A percentile compares a stretch with the other conserved stretches of the same genome.
Evolutionary conservation across 2,797 vertebrate genomes (phyloP).

Genomic region (Notolepis coatsorum): DNA sequence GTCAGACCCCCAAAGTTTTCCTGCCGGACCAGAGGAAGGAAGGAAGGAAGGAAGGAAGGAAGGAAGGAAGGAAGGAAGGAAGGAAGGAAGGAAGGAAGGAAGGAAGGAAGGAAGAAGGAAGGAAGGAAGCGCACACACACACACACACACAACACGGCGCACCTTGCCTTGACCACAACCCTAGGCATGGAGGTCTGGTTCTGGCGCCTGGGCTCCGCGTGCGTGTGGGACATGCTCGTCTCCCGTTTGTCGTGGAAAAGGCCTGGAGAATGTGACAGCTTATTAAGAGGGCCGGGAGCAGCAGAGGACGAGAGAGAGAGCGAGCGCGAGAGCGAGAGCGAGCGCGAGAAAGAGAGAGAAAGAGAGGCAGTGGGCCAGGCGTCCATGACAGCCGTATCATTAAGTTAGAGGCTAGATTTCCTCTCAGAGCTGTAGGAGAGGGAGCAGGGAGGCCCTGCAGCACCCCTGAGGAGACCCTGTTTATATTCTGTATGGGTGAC

Average conservation of each 20-base stretch:
- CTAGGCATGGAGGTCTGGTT: conserved; percentile 12
- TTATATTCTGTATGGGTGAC: conserved; percentile 7
- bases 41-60: no score
- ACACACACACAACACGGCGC: background rate
- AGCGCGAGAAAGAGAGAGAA: background rate
- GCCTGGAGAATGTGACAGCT: conserved; percentile 51
- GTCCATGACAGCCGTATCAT: conserved; percentile 48
- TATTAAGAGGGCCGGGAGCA: conserved; percentile 42
- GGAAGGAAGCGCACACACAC: no score
- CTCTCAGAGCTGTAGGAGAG: conserved; percentile 9
- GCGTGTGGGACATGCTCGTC: background rate
- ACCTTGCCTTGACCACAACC: conserved; percentile 20
- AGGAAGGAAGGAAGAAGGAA: no score
- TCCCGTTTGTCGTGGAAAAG: conserved; percentile 27
- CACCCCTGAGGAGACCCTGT: background rate
- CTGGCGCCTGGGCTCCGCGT: conserved; percentile 11
- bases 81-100: no score
- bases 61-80: no score
- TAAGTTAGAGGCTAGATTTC: conserved; percentile 44
- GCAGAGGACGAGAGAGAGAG: conserved; percentile 4
- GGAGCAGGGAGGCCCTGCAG: conserved; percentile 9
- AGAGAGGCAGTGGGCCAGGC: conserved; percentile 18
- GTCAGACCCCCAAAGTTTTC: no score
- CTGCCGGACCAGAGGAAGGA: no score
- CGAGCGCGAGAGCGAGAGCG: background rate